Evolutionary conservation across 2,888 invertebrate species (phyloP), one percentile per base, ranked within the genome.

Genomic region (Chloroclystis v-ata): DNA sequence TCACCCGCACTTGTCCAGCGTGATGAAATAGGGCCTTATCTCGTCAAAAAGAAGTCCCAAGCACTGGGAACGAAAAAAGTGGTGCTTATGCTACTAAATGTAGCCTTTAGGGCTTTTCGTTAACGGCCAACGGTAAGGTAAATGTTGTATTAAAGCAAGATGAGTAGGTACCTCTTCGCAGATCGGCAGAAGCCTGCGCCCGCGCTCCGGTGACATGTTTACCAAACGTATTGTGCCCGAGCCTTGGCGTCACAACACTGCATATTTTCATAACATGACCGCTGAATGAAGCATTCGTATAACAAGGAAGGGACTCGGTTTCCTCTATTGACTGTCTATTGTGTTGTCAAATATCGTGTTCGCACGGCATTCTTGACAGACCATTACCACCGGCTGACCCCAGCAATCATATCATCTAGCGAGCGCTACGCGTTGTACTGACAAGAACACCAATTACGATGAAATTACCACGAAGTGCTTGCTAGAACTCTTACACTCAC

Each of bases 201-300:
- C 51, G 50, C 58, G 65, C 63, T 78, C 76, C 59, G 56, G 54
- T 78, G 70, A 67, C 78, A 67, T 79, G 78, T 81, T 80, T 78
- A 79, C 73, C 65, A 69, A 75, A 74, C 63, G 52, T 24, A 54
- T 58, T 46, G 52, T 43, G 48, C 56, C 49, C 37, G 54, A 58
- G 47, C 47, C 56, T 49, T 47, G 59, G 52, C 54, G 59, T 50
- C 61, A 54, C 62, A 54, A 54, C 59, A 67, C 68, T 62, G 70
- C 72, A 65, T 79, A 76, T 81, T 81, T 79, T 78, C 79, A 81
- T 80, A 82, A 82, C 75, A 81, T 63, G 59, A 54, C 57, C 59
- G 57, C 61, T 68, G 65, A 75, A 77, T 73, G 63, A 63, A 41
- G 50, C 63, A 59, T 60, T 66, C 67, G 61, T 66, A 76, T 72